Conservation (phyloP, 1,140 invertebrate species). For the Telenomus remus region DNA sequence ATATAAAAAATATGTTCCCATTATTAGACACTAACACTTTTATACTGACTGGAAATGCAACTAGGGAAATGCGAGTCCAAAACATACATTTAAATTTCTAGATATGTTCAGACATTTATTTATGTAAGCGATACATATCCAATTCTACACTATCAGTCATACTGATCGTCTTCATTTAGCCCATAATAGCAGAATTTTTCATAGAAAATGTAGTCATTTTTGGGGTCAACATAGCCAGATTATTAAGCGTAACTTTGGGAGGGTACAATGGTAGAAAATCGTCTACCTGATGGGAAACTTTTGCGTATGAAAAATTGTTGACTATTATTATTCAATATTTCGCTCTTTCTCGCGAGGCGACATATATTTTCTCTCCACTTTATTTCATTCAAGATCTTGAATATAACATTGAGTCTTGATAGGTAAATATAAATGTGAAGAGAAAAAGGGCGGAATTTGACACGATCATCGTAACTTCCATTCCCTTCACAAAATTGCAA, state of each 20-base stretch:
- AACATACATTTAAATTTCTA: no score
- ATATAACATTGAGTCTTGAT: slow-evolving; percentile 42
- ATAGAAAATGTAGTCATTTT: no score
- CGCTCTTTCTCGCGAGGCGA: slow-evolving; percentile 65
- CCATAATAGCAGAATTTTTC: no score
- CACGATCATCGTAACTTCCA: slow-evolving; percentile 30
- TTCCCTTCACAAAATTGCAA: slow-evolving; percentile 42
- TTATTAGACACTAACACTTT: no score
- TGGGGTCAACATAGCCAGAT: no score
- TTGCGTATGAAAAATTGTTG: slow-evolving; percentile 74
- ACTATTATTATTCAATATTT: slow-evolving; percentile 74
- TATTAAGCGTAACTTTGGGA: no score
- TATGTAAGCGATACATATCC: no score
- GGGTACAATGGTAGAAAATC: slow-evolving; percentile 26
- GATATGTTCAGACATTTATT: no score
- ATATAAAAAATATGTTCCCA: background rate
- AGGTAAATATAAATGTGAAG: slow-evolving; percentile 43
- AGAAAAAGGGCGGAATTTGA: slow-evolving; percentile 49
- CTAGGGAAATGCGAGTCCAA: no score
- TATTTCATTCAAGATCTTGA: slow-evolving; percentile 55
- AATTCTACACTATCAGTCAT: no score
- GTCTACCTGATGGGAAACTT: slow-evolving; percentile 57
- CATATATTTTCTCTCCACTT: slow-evolving; percentile 61
- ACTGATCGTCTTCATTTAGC: no score
- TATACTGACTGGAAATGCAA: no score